These are phyloP conservation scores for Esox masquinongy DNA, from an alignment of 2,797 vertebrate species.

Conservation along the genomic window DNA sequence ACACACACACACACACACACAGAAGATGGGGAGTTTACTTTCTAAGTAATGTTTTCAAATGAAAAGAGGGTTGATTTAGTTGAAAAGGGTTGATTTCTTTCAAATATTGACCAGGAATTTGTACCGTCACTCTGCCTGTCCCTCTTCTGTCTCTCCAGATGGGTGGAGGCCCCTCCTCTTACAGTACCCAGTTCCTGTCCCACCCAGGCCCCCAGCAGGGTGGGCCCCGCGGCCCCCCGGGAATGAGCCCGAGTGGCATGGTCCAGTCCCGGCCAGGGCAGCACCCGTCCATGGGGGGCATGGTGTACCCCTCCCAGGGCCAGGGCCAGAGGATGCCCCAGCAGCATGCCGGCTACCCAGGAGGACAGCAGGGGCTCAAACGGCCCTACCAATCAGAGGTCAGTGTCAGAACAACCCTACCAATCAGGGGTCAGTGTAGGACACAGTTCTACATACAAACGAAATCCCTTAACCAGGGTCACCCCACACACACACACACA, in stretches of 20 bases:
- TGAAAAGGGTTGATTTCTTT: no score
- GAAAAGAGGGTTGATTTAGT: no score
- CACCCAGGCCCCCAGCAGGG: slow-evolving; percentile 75
- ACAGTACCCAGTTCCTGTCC: slow-evolving; percentile 88
- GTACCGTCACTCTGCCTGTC: neutral
- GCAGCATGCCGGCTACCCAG: slow-evolving; percentile 81
- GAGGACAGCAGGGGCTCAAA: slow-evolving; percentile 85
- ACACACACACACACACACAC: neutral
- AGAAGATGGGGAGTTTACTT: slow-evolving; percentile 16
- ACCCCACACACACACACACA: neutral
- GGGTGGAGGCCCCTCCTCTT: slow-evolving; percentile 85
- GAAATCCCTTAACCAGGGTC: neutral
- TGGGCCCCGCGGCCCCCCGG: slow-evolving; percentile 73
- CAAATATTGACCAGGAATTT: neutral
- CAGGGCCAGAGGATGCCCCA: slow-evolving; percentile 82
- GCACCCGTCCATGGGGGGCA: slow-evolving; percentile 65
- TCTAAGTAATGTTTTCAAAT: no score
- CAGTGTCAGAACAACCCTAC: slow-evolving; percentile 79
- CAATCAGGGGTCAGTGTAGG: slow-evolving; percentile 85
- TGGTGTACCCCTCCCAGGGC: slow-evolving; percentile 67
- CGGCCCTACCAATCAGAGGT: slow-evolving; percentile 87
- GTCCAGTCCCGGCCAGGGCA: slow-evolving; percentile 74
- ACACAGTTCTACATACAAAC: neutral
- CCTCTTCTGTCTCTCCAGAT: slow-evolving; percentile 72
- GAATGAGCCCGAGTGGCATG: slow-evolving; percentile 80